Percentiles rank a stretch among this genome's conserved stretches.
phyloP scores from a whole-genome alignment of 92 coral and sea anemone genomes.

The Nematostella vectensis region DNA sequence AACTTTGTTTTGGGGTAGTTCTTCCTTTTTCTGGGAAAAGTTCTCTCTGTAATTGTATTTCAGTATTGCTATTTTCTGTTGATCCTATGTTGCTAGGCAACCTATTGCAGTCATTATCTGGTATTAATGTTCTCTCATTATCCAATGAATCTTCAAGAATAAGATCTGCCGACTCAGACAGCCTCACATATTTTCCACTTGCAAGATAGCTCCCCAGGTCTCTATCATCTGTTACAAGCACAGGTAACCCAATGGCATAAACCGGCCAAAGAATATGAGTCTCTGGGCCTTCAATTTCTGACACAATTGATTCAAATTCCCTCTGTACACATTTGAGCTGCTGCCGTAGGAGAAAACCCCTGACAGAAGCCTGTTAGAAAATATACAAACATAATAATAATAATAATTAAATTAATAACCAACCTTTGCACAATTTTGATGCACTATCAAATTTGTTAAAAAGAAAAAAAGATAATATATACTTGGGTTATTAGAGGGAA shows the following conservation, averaged over 20 bases:
- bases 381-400: no score
- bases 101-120: background rate
- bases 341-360: conserved; percentile 58
- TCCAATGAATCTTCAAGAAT: background rate
- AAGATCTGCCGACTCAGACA: background rate
- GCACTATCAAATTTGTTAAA: no score
- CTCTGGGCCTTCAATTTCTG: conserved; percentile 29
- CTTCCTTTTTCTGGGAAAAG: background rate
- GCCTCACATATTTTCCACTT: background rate
- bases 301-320: conserved; percentile 54
- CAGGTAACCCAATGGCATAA: background rate
- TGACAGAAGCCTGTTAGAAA: conserved; percentile 46
- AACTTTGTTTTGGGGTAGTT: background rate
- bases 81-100: background rate
- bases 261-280: background rate
- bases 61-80: background rate
- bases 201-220: background rate
- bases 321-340: conserved; percentile 43
- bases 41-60: background rate
- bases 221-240: background rate
- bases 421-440: no score
- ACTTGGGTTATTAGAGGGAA: no score
- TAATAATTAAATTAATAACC: no score
- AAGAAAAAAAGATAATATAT: no score
- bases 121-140: background rate